Conservation (phyloP, 2,113 vertebrate genomes). For the Coregonus clupeaformis region DNA sequence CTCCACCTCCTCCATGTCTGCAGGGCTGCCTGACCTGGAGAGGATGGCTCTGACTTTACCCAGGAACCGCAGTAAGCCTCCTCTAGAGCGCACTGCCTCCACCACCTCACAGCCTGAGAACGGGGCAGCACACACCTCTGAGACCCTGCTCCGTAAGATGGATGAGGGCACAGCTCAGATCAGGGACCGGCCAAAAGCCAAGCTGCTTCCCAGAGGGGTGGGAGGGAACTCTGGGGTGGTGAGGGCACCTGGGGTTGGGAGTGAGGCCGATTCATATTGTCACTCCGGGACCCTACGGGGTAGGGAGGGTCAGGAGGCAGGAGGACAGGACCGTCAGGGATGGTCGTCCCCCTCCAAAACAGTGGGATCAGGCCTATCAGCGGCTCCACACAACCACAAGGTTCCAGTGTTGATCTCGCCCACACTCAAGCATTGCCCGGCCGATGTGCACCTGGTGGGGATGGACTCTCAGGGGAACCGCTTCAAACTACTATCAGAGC, state of each 20-base stretch:
- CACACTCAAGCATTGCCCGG: slow-evolving; percentile 88
- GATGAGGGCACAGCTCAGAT: slow-evolving; percentile 86
- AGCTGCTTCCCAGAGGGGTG: slow-evolving; percentile 84
- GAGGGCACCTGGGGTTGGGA: slow-evolving; percentile 70
- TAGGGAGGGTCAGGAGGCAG: slow-evolving; percentile 71
- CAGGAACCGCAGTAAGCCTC: slow-evolving; percentile 92
- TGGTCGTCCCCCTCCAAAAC: slow-evolving; percentile 89
- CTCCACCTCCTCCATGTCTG: slow-evolving; percentile 98
- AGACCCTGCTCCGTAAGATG: slow-evolving; percentile 78
- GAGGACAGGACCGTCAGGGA: slow-evolving; percentile 78
- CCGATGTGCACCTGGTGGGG: slow-evolving; percentile 91
- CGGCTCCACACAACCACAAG: slow-evolving; percentile 91
- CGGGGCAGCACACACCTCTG: slow-evolving; percentile 76
- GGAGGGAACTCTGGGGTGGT: slow-evolving; percentile 59
- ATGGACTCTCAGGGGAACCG: slow-evolving; percentile 99
- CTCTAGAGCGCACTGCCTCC: slow-evolving; percentile 90
- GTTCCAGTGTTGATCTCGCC: slow-evolving; percentile 98
- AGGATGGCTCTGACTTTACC: slow-evolving; percentile 96
- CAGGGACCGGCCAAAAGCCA: slow-evolving; percentile 93
- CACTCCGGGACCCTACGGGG: slow-evolving; percentile 65
- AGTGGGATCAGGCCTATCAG: slow-evolving; percentile 60
- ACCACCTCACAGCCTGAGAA: slow-evolving; percentile 93
- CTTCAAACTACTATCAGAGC: slow-evolving; percentile 95
- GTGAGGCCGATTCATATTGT: slow-evolving; percentile 53
- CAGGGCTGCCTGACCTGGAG: slow-evolving; percentile 94